Percentiles rank a stretch among this genome's conserved stretches.
phyloP scores from a whole-genome alignment of 2,113 vertebrate species.

The Vimba vimba region DNA sequence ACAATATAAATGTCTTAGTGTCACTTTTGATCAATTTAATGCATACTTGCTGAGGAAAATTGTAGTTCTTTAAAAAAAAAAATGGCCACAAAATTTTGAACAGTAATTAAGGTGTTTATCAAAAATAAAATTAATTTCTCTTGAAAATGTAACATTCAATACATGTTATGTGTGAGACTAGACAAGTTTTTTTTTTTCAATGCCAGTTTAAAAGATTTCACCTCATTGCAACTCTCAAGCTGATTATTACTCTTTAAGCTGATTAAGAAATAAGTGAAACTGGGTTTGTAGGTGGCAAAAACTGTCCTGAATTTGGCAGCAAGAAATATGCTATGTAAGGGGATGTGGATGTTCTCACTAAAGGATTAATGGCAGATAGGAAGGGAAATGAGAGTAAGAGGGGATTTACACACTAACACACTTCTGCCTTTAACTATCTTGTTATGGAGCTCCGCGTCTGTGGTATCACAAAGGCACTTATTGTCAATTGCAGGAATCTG shows the following conservation, averaged over 20 bases:
- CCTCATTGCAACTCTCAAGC: not conserved
- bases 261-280: slow-evolving; percentile 12
- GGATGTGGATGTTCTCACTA: slow-evolving; percentile 58
- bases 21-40: not conserved
- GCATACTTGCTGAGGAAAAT: not conserved
- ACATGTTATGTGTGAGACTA: not conserved
- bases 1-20: not conserved
- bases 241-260: not conserved
- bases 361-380: slow-evolving; percentile 71
- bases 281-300: slow-evolving; percentile 13
- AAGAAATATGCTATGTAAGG: slow-evolving; percentile 55
- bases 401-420: slow-evolving; percentile 79
- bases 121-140: not conserved
- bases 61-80: not conserved
- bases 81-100: not conserved
- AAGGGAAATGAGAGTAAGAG: slow-evolving; percentile 75
- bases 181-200: slow-evolving; percentile 9
- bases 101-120: not conserved
- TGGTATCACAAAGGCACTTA: slow-evolving; percentile 55
- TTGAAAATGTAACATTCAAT: not conserved
- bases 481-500: not conserved
- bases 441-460: slow-evolving; percentile 54
- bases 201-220: not conserved
- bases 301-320: slow-evolving; percentile 41
- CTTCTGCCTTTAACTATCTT: slow-evolving; percentile 52